Evolutionary conservation across 2,888 invertebrate species (phyloP), one percentile per base, ranked within the genome.

Genomic region (Pollenia griseotomentosa): DNA sequence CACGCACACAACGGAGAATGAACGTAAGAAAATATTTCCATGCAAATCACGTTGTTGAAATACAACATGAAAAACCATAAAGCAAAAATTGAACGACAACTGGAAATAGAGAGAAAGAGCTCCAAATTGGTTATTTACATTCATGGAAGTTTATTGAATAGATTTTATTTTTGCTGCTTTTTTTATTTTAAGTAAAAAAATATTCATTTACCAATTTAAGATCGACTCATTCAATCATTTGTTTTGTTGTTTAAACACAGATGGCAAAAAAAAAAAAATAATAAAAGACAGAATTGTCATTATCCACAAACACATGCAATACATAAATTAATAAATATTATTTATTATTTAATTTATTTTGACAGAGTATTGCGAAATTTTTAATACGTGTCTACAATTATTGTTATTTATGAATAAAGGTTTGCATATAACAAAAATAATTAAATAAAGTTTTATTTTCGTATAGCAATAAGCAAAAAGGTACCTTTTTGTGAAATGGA

Each of bases 31-130:
- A 6, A 42, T 44, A 42, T 81, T 81, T 9, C 12, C 33, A 86
- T 70, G 75, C 79, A 79, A 86, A 75, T 74, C 86, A 83, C 86
- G 83, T 71, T 78, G 46, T 16, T 77, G 16, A 74, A 70, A 82
- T 74, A 59, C 57, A 59, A 61, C 51, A 61, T 51, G 46, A 46
- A 73, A 57, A 65, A 51, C 23, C 46, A 59, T 48, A 57, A 75
- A 80, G 61, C 61, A 61, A 63, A 71, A 74, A 78, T 74, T 57
- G 48, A 81, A 73, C 55, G 57, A 65, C 55, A 65, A 81, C 65
- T 65, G 73, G 14, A 73, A 65, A 65, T 74, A 55, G 14, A 55
- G 68, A 57, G 44, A 51, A 46, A 57, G 33, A 16, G n/a, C 23
- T 53, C 42, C 46, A 74, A 83, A 65, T 61, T 74, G 44, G n/a